These are phyloP conservation scores for Nansenia antarctica DNA, from an alignment of 2,113 vertebrate genomes.

Conservation along the genomic window DNA sequence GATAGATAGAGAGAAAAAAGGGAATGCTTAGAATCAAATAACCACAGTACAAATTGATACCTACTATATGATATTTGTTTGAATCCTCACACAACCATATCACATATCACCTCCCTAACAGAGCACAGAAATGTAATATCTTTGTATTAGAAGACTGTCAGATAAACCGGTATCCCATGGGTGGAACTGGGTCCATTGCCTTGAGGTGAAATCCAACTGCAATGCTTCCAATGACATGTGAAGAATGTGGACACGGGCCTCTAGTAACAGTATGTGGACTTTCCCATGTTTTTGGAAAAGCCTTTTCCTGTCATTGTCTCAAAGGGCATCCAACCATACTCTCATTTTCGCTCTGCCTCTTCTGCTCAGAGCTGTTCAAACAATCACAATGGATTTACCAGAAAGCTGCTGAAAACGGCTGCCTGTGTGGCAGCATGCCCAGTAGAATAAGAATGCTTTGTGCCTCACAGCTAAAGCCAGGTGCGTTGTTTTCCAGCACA, in stretches of 20 bases:
- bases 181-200: slow-evolving; percentile 16
- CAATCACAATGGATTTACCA: slow-evolving; percentile 49
- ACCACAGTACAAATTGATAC: slow-evolving; percentile 31
- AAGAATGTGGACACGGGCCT: background rate
- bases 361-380: slow-evolving; percentile 32
- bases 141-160: background rate
- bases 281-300: slow-evolving; percentile 17
- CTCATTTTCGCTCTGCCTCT: slow-evolving; percentile 24
- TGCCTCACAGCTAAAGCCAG: slow-evolving; percentile 23
- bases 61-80: slow-evolving; percentile 12
- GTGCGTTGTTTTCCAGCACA: background rate
- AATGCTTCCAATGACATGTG: slow-evolving; percentile 8
- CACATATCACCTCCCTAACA: slow-evolving; percentile 6
- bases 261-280: slow-evolving; percentile 7
- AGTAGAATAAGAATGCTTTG: slow-evolving; percentile 25
- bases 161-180: background rate
- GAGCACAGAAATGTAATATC: slow-evolving; percentile 7
- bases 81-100: slow-evolving; percentile 24
- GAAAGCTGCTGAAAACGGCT: slow-evolving; percentile 33
- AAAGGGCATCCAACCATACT: slow-evolving; percentile 17
- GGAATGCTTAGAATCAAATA: slow-evolving; percentile 29
- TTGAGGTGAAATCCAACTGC: slow-evolving; percentile 3
- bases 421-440: slow-evolving; percentile 34
- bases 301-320: slow-evolving; percentile 43
- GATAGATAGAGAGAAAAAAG: slow-evolving; percentile 15